phyloP scores from a whole-genome alignment of 2,797 vertebrate species.

The Lagorchestes hirsutus region DNA sequence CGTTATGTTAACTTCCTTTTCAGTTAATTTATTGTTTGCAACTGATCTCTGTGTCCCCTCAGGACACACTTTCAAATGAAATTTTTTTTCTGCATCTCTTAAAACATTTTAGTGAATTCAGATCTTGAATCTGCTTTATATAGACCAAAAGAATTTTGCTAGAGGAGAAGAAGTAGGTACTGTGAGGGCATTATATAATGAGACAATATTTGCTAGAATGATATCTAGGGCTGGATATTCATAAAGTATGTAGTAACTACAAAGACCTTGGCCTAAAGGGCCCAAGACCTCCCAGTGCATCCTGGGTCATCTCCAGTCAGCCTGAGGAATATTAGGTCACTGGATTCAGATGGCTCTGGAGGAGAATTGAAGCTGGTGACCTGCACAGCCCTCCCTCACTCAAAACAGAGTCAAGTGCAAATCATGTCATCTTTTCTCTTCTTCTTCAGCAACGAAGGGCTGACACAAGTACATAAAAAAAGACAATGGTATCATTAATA shows the following conservation, averaged over 20 bases:
- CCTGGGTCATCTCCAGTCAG: no score
- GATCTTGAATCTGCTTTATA: slow-evolving; percentile 58
- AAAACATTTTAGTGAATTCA: slow-evolving; percentile 79
- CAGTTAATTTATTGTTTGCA: slow-evolving; percentile 78
- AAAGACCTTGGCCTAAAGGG: no score
- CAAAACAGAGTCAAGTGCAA: no score
- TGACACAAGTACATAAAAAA: not conserved
- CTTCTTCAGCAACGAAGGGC: no score
- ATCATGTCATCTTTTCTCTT: no score
- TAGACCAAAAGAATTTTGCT: slow-evolving; percentile 72
- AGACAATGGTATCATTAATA: slow-evolving; percentile 8
- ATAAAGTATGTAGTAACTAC: not conserved
- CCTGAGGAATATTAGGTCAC: no score
- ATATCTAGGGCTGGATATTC: not conserved
- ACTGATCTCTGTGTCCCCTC: slow-evolving; percentile 68
- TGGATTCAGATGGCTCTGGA: no score
- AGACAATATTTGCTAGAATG: not conserved
- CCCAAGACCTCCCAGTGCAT: no score
- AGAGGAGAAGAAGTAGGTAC: not conserved
- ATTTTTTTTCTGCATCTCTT: slow-evolving; percentile 69
- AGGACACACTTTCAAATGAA: slow-evolving; percentile 78
- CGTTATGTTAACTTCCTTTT: slow-evolving; percentile 68
- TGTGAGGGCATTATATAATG: not conserved
- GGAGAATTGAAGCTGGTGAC: no score
- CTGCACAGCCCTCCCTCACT: no score